phyloP scores from a whole-genome alignment of 2,797 vertebrate genomes.

The Dendrocincla tyrannina region DNA sequence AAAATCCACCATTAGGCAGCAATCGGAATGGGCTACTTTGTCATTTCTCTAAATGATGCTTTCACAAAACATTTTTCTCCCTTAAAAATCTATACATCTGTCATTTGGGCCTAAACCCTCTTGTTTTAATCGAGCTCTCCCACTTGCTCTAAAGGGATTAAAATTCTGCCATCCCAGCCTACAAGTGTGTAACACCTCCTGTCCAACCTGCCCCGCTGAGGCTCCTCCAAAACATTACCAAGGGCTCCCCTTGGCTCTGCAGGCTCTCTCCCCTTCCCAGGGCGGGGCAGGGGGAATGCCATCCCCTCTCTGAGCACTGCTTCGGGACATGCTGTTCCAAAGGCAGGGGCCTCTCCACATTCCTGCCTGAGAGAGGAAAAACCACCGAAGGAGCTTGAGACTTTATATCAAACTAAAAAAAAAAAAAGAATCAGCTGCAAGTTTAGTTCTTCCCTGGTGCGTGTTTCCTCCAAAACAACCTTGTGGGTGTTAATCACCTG shows the following conservation, averaged over 20 bases:
- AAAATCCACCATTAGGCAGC: not conserved
- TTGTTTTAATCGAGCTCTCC: not conserved
- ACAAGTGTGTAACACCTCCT: not conserved
- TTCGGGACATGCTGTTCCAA: no score
- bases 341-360: not conserved
- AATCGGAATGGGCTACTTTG: not conserved
- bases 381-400: not conserved
- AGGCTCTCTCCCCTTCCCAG: no score
- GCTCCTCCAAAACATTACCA: not conserved
- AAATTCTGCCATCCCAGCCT: not conserved
- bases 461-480: not conserved
- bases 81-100: not conserved
- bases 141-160: not conserved
- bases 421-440: not conserved
- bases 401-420: not conserved
- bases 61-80: not conserved
- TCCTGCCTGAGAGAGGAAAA: not conserved
- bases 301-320: no score
- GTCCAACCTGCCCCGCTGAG: not conserved
- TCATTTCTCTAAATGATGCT: not conserved
- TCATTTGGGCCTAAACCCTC: not conserved
- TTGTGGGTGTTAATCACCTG: not conserved
- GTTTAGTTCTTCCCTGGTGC: not conserved
- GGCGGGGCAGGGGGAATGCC: no score
- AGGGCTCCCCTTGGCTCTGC: no score